Conservation (phyloP, 2,797 vertebrate species). For the Thripadectes ignobilis region DNA sequence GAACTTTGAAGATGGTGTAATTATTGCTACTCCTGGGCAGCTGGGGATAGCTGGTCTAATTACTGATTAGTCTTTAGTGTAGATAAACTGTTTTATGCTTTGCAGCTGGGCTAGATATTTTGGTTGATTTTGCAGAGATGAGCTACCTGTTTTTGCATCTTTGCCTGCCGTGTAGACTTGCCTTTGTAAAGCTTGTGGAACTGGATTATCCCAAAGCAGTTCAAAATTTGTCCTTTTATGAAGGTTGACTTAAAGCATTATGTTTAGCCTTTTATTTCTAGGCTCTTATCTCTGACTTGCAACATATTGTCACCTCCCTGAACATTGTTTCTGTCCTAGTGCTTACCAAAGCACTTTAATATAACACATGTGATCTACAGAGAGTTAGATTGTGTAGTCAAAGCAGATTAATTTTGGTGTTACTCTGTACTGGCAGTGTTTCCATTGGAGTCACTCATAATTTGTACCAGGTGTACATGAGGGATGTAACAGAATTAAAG, state of each 20-base stretch:
- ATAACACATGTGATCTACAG: background rate
- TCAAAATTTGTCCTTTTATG: background rate
- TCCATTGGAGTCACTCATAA: background rate
- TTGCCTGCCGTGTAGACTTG: background rate
- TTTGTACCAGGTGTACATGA: background rate
- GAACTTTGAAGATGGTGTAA: background rate
- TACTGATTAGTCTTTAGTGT: background rate
- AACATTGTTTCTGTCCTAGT: background rate
- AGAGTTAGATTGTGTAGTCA: background rate
- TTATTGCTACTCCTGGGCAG: background rate
- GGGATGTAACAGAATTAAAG: background rate
- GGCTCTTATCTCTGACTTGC: background rate
- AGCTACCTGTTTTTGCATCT: background rate
- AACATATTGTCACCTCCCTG: background rate
- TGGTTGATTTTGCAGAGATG: background rate
- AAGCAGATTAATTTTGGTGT: background rate
- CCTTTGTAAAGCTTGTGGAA: background rate
- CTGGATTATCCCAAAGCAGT: background rate
- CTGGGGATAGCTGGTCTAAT: background rate
- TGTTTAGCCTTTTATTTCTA: background rate
- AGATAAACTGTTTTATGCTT: background rate
- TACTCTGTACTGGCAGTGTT: background rate
- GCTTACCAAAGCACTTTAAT: background rate
- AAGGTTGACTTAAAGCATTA: background rate
- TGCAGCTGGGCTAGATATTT: background rate